Evolutionary conservation across 2,113 vertebrate species (phyloP), one percentile per base, ranked within the genome.

Genomic region (Petroica traversi): DNA sequence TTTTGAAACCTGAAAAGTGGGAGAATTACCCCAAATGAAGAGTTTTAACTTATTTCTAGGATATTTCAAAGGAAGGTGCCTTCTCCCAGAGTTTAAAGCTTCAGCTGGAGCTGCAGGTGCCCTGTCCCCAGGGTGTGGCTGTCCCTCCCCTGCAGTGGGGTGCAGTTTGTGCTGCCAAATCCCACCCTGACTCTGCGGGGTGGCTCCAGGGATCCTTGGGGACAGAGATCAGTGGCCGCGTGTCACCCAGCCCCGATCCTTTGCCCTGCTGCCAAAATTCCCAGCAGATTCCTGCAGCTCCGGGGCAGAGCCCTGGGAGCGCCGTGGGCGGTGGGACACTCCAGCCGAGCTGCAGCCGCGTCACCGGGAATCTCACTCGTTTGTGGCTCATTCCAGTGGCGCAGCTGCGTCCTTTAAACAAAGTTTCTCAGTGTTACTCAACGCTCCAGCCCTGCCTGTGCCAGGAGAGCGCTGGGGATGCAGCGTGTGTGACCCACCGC

Each of bases 341-440:
- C 81, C 95, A 85, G 62, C 80, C 38, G 89, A 91, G 80, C 84
- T 9, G 57, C 28, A 28, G 86, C 51, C 89, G 63, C 43, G 28
- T 87, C 92, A 80, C 63, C 77, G 91, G 96, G 96, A 94, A 94
- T 80, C 84, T 94, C 91, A 19, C 86, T 90, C 66, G 15, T 85
- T 57, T 88, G 89, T 34, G 79, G 95, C 71, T 94, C 93, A 62
- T 94, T 89, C 95, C 95, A 93, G 82, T 87, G 59, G 51, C 89
- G 58, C 96, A 97, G 96, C 96, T 97, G 97, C 84, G 94, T 96
- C 75, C 88, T 95, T 91, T 95, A 96, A 96, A 91, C 88, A 73
- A 85, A 96, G 91, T 91, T 89, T 80, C 88, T 92, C 54, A 51
- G 38, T 0, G 26, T 77, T 94, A 14, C 85, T 94, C 10, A 68